Base-by-base conservation (phyloP, 2,797 vertebrate species). In the Enoplosus armatus region DNA sequence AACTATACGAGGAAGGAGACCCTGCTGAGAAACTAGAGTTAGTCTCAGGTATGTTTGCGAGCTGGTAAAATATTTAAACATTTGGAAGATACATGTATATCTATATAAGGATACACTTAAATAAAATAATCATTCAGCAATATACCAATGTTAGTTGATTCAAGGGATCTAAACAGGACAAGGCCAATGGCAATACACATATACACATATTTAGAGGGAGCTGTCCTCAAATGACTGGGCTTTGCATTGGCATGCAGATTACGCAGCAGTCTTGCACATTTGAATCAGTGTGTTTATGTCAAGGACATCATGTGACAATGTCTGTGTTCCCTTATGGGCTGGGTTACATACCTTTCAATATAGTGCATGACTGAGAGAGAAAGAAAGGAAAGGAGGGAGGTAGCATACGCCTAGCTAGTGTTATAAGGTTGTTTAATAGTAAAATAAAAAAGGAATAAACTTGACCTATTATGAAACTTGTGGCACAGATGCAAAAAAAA, bases 1-100 rank as follows among this genome's bases (percentile, higher is more conserved):
- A 98, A 92, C 95, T 98, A 62, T 99, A 99, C 20, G 97, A 98
- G 47, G 98, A 98, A 89, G 98, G 98, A 0, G 98, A 99, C 88
- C 98, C 98, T 0, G 95, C 97, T 0, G 98, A 99, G 95, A 99
- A 99, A 87, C 94, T 99, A 79, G 98, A 99, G 93, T 94, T 99
- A 26, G 97, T 99, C 90, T 97, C 97, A 91, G 98, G 98, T 98
- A 80, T 8, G 62, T 54, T 11, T 48, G 20, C 53, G 35, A 48
- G 12, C 2, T 47, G 15, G 20, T 53, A 31, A 60, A 58, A 31
- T 48, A 9, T 33, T 70, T 31, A 12, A 50, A 59, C 14, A 4
- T 75, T 65, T 73, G 9, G 3, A 67, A 35, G 7, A 24, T 53
- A 6, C 22, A 27, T 43, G 1, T n/a, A 5, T 16, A 20, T 53